A percentile compares a stretch with the other conserved stretches of the same genome.
Conservation (phyloP, 2,888 invertebrate species). For the Pyrrhosoma nymphula region DNA sequence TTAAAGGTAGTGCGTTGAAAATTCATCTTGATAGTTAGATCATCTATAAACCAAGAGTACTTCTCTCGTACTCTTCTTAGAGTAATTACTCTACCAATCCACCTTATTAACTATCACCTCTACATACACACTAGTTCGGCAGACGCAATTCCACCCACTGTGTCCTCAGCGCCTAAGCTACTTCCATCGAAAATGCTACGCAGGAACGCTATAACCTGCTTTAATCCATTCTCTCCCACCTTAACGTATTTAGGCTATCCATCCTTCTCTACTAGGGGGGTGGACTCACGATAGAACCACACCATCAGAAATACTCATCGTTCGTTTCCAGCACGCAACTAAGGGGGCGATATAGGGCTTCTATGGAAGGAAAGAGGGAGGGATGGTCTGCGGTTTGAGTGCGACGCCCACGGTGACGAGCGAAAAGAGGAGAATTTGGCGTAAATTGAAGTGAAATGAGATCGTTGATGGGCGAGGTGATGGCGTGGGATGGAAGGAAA, state of each 20-base stretch:
- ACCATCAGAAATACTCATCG: not conserved
- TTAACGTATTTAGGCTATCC: not conserved
- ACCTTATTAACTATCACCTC: no score
- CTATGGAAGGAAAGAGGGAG: not conserved
- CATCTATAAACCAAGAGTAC: no score
- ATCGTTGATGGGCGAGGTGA: slow-evolving; percentile 12
- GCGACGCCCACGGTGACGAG: not conserved
- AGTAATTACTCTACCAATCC: no score
- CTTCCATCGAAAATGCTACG: not conserved
- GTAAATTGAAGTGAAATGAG: slow-evolving; percentile 46
- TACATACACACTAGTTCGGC: no score
- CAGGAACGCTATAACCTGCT: not conserved
- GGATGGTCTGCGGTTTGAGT: not conserved
- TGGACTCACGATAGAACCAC: not conserved
- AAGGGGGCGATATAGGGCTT: not conserved
- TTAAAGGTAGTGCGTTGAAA: no score
- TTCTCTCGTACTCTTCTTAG: no score
- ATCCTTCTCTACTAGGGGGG: not conserved
- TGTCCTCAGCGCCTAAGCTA: no score
- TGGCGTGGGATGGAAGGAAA: not conserved
- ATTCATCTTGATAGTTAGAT: no score
- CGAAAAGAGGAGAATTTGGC: slow-evolving; percentile 17
- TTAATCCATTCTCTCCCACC: no score
- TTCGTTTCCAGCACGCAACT: not conserved
- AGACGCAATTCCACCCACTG: no score